These are phyloP conservation scores for Bombyx huttoni DNA, from an alignment of 2,888 invertebrate genomes.

Conservation along the genomic window DNA sequence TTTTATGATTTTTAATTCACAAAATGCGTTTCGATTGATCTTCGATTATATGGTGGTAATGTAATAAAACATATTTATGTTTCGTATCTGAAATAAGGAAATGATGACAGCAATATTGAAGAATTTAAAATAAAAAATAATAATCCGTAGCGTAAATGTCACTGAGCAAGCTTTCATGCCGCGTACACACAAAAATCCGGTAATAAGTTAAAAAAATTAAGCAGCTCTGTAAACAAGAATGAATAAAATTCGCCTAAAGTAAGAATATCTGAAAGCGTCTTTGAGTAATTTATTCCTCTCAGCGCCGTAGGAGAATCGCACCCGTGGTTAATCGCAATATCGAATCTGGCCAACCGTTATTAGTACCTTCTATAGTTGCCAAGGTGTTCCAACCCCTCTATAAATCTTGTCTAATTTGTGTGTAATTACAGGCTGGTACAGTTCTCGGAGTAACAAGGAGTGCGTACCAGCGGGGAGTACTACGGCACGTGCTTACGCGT, in stretches of 20 bases:
- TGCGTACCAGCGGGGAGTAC: conserved; percentile 64
- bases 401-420: conserved; percentile 74
- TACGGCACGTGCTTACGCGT: conserved; percentile 68
- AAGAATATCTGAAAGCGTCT: background rate
- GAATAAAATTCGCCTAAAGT: background rate
- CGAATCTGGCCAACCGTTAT: conserved; percentile 63
- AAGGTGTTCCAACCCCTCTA: conserved; percentile 69
- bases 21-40: background rate
- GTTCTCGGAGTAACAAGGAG: conserved; percentile 67
- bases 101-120: too few relatives aligned
- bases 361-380: conserved; percentile 68
- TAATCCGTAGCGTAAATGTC: too few relatives aligned
- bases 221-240: background rate
- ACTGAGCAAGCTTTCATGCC: too few relatives aligned
- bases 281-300: conserved; percentile 25
- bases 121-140: too few relatives aligned
- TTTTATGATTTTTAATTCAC: background rate
- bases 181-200: too few relatives aligned
- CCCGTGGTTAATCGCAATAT: conserved; percentile 62
- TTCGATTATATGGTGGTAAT: background rate
- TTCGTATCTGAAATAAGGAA: too few relatives aligned
- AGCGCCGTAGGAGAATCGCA: conserved; percentile 27
- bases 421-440: conserved; percentile 70
- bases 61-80: too few relatives aligned
- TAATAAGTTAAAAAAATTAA: too few relatives aligned